Conservation (phyloP, 1,140 invertebrate species). For the Scylla paramamosain region DNA sequence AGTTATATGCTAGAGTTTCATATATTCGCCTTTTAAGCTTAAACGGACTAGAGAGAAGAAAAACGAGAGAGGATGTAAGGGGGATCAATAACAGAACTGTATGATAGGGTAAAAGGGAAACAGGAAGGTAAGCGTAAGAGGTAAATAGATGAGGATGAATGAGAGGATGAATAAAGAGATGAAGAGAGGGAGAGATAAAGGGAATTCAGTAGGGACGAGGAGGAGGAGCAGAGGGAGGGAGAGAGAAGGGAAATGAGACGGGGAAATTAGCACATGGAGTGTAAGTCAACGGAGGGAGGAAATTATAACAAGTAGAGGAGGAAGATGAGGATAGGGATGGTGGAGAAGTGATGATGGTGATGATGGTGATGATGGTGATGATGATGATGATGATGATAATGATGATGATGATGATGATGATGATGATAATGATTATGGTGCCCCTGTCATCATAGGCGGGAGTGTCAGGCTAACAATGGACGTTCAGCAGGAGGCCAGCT, state of each 20-base stretch:
- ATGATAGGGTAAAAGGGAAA: neutral
- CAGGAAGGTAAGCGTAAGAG: neutral
- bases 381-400: neutral
- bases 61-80: neutral
- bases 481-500: no score
- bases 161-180: neutral
- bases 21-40: no score
- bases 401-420: neutral
- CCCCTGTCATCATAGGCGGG: no score
- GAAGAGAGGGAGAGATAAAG: neutral
- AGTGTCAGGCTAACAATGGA: no score
- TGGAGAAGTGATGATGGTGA: neutral
- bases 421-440: no score
- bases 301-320: neutral
- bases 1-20: no score
- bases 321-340: neutral
- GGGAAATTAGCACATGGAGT: neutral
- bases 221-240: neutral
- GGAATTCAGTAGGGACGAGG: neutral
- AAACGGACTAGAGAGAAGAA: neutral
- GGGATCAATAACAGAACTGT: neutral
- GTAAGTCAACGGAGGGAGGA: neutral
- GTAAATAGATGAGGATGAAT: neutral
- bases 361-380: neutral
- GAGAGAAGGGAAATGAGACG: neutral